Base-by-base conservation (phyloP, 1,140 invertebrate genomes). In the Heterodera schachtii region DNA sequence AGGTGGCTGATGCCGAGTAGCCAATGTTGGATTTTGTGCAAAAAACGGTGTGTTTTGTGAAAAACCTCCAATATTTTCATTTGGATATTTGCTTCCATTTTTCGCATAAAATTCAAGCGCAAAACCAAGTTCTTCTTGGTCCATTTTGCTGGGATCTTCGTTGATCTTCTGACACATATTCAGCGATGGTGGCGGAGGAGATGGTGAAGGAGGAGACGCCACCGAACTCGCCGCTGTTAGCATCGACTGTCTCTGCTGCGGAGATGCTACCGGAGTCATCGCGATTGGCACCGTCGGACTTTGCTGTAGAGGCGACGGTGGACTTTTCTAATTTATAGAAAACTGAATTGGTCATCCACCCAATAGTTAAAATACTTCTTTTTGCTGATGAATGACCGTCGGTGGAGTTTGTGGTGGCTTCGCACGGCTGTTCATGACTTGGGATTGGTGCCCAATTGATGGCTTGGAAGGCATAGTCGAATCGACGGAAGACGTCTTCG, bases 381-480 rank as follows among this genome's bases (percentile, higher is more conserved):
- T 79, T 41, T 57, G n/a, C 41, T 43, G 74, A 3, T 4, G 57
- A 64, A 64, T 64, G 57, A 80, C 46, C 0, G 67, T 64, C 21
- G 57, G 75, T 9, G 80, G 75, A 8, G 44, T 41, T 43, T 75
- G 80, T 0, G 75, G 64, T 8, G 80, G 75, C 8, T 74, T 73
- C n/a, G 21, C 57, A 4, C 49, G 60, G 16, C 41, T 78, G 9
- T 47, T 52, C 64, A 31, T 69, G 52, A 6, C 43, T 43, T 60
- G 3, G 86, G 64, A 9, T 83, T 84, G 13, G 79, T 31, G 21
- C 83, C 83, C 57, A 19, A 31, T 66, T 57, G 31, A 77, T 84
- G 83, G 31, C 86, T 84, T 73, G 86, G 43, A n/a, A 84, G 60
- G 75, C 83, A 9, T 21, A 52, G 70, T 19, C 57, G 13, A 1